Conservation (phyloP, 92 coral and sea anemone genomes). For the Hydrozoanthus gracilis region DNA sequence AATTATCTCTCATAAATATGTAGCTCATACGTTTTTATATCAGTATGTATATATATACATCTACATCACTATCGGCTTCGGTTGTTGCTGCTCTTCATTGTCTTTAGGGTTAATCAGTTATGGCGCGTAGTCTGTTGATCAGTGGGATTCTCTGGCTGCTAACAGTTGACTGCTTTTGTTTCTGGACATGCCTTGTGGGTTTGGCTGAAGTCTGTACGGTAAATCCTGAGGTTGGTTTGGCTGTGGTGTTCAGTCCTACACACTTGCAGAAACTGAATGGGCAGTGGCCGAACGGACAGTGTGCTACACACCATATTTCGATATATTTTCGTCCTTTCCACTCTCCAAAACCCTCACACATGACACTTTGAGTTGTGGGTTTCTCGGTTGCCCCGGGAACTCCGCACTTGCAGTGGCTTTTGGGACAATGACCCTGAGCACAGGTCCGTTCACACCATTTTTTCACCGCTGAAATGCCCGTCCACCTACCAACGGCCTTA, state of each 20-base stretch:
- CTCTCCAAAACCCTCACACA: neutral
- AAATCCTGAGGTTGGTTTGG: neutral
- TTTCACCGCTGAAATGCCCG: neutral
- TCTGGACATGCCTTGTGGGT: neutral
- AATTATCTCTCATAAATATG: too few species aligned
- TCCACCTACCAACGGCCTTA: slow-evolving; percentile 9
- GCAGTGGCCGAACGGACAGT: slow-evolving; percentile 44
- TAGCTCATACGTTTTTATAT: too few species aligned
- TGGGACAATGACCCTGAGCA: neutral
- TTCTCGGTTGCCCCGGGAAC: neutral
- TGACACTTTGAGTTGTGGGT: neutral
- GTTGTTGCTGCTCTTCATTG: too few species aligned
- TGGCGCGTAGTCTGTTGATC: neutral
- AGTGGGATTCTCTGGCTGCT: neutral
- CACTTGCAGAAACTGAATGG: slow-evolving; percentile 31
- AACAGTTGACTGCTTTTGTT: neutral
- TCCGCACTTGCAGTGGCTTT: neutral
- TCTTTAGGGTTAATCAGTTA: too few species aligned
- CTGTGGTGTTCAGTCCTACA: neutral
- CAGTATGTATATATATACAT: too few species aligned
- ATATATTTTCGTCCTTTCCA: slow-evolving; percentile 10
- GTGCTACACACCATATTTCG: slow-evolving; percentile 32
- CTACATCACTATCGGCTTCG: too few species aligned
- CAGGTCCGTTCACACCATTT: slow-evolving; percentile 14
- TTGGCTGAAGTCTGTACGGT: neutral